Evolutionary conservation across 2,797 vertebrate genomes (phyloP), one percentile per base, ranked within the genome.

Genomic region (Chelon labrosus): DNA sequence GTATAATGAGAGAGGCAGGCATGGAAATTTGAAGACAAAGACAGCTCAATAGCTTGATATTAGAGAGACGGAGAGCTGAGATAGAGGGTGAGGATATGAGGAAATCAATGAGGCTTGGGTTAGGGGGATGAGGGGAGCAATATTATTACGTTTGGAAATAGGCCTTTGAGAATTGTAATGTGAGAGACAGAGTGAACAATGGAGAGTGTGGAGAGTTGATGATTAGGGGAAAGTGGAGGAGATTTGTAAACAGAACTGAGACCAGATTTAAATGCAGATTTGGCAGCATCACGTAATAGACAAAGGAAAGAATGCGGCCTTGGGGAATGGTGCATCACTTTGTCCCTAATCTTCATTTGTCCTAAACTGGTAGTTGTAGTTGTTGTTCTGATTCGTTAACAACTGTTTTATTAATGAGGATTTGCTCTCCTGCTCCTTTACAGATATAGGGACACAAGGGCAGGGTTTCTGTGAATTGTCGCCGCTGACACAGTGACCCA

Each of bases 401-500:
- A 39, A 41, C 70, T 59, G 17, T 80, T 86, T 78, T 77, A 79
- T 81, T 75, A 61, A 82, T 80, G 70, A 76, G 64, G 38, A 71
- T 66, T 63, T 74, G 10, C 52, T 20, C 54, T 53, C 7, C 8
- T 35, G 27, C 49, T 3, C 16, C 14, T 12, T 55, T 38, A 9
- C 52, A 52, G 10, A 50, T 52, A 59, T 69, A 75, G 25, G 42
- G 51, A 44, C 67, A 59, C 27, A 37, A 64, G 70, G 73, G 35
- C 57, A 58, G 46, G 59, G 77, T 46, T 65, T 69, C 54, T 81
- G 55, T 20, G 27, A 77, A 74, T 64, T 75, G 77, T 70, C 16
- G 12, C 74, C 73, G 60, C 82, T 92, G 85, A 91, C 90, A 89
- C 88, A 92, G 83, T 93, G 85, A 92, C 91, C 88, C 72, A 93